Evolutionary conservation across 2,888 invertebrate species (phyloP), one percentile per base, ranked within the genome.

Genomic region (Drosophila pseudotalamancana): DNA sequence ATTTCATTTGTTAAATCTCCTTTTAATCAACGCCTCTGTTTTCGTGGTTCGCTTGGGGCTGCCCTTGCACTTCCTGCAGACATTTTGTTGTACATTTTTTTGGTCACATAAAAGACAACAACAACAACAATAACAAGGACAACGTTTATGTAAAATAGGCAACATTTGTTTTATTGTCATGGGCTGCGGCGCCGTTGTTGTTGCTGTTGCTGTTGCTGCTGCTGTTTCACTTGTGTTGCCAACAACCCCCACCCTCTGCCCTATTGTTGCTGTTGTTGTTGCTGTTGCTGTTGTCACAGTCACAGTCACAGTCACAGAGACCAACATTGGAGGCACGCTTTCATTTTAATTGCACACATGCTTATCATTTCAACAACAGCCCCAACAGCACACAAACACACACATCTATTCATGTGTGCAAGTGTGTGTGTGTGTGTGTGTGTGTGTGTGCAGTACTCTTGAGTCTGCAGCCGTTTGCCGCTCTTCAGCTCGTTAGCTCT

Each of bases 291-390:
- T 32, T 39, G 72, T 54, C 37, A 37, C 51, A 51, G 55, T 73
- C 73, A 55, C 65, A 65, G 68, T 57, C 64, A 57, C 49, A 63
- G 45, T 48, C 71, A 48, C 50, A 61, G 55, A 42, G 16, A 12
- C 48, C 53, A 59, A 49, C 55, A 69, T 62, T 46, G 72, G 54
- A 63, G 77, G 76, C 84, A 87, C 85, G 85, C 87, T 83, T 81
- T 84, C 85, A 87, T 84, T 87, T 83, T 83, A 83, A 83, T 83
- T 83, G 82, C 87, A 84, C 82, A 87, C 82, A 87, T 83, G 82
- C 87, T 87, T 87, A 87, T 87, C 85, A 87, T 87, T 84, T 84
- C 78, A 87, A 77, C 87, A 77, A 71, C 81, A 86, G 83, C 56
- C 53, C 53, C 75, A 56, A 50, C 63, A 62, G 45, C 31, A 29